Evolutionary conservation across 2,888 invertebrate species (phyloP).

Genomic region (Dryococelus australis): DNA sequence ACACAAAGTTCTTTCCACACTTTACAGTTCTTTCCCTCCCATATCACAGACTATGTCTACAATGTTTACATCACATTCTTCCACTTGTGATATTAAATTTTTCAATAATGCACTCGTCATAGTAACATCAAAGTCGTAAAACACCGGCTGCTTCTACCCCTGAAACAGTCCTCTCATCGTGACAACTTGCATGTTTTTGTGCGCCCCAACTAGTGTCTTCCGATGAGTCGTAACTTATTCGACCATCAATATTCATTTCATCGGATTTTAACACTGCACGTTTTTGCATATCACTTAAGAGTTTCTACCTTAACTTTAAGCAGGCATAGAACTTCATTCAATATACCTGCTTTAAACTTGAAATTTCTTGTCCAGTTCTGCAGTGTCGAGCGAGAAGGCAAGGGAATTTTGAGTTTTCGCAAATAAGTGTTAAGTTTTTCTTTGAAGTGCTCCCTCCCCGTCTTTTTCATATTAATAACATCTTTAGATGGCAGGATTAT

Average conservation of each 20-base stretch:
- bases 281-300: not conserved
- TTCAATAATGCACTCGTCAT: too few relatives aligned
- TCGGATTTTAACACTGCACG: not conserved
- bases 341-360: not conserved
- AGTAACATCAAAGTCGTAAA: not conserved
- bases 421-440: not conserved
- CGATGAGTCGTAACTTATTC: not conserved
- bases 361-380: conserved; percentile 19
- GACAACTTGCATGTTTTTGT: not conserved
- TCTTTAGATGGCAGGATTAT: too few relatives aligned
- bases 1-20: not conserved
- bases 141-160: not conserved
- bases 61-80: not conserved
- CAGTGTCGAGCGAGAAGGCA: not conserved
- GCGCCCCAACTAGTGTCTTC: not conserved
- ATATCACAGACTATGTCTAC: not conserved
- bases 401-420: not conserved
- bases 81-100: too few relatives aligned
- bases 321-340: not conserved
- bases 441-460: not conserved
- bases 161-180: not conserved
- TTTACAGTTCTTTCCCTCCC: not conserved
- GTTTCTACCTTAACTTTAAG: not conserved
- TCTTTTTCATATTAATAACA: too few relatives aligned
- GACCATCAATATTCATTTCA: not conserved